Evolutionary conservation across 2,113 vertebrate species (phyloP).

Genomic region (Glareola pratincola): DNA sequence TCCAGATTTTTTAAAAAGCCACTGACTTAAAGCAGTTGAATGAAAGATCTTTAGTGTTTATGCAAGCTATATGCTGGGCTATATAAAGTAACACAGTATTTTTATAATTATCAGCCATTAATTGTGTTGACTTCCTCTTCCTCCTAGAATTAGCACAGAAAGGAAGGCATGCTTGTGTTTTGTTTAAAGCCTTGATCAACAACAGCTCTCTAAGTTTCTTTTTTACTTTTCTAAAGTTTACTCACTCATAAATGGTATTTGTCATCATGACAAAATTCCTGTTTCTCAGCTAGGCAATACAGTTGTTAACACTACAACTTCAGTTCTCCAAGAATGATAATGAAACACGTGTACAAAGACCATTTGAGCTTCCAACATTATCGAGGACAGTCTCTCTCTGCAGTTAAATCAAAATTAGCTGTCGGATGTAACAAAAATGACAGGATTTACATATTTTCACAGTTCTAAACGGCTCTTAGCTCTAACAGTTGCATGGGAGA

Average conservation of each 20-base stretch:
- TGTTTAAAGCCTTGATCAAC: background rate
- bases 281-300: background rate
- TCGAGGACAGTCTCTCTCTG: background rate
- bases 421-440: background rate
- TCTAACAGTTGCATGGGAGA: background rate
- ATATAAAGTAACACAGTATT: background rate
- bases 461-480: background rate
- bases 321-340: background rate
- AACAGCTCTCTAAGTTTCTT: background rate
- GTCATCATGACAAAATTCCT: background rate
- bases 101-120: conserved; percentile 17
- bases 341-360: background rate
- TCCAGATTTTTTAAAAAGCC: background rate
- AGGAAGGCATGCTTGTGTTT: background rate
- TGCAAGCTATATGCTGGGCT: background rate
- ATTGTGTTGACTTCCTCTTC: conserved; percentile 12
- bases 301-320: background rate
- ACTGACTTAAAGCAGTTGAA: background rate
- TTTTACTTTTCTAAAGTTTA: background rate
- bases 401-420: background rate
- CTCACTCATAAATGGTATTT: background rate
- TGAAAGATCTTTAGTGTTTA: background rate
- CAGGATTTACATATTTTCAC: background rate
- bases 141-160: background rate
- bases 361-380: background rate